Conservation (phyloP, 2,888 invertebrate species). For the Nesidiocoris tenuis region DNA sequence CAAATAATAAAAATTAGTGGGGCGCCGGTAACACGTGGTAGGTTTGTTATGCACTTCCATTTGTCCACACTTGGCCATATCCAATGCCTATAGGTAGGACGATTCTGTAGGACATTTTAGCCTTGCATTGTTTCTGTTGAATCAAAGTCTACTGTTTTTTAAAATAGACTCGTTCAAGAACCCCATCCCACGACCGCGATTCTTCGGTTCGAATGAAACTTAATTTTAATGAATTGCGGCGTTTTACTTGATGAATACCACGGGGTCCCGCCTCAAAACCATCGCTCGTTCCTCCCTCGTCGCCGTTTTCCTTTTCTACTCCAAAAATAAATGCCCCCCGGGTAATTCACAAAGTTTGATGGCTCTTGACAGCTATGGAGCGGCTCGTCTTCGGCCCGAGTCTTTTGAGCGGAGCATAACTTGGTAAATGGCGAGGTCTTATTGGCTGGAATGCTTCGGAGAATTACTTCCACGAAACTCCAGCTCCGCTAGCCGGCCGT, state of each 20-base stretch:
- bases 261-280: not conserved
- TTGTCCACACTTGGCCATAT: too few relatives aligned
- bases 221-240: not conserved
- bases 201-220: too few relatives aligned
- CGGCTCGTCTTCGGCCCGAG: slow-evolving; percentile 9
- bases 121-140: too few relatives aligned
- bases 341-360: slow-evolving; percentile 32
- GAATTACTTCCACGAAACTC: slow-evolving; percentile 11
- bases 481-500: not conserved
- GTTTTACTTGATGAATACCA: not conserved
- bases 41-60: too few relatives aligned
- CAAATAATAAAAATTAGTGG: too few relatives aligned
- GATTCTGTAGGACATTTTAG: too few relatives aligned
- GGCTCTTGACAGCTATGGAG: slow-evolving; percentile 2
- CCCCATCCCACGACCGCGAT: too few relatives aligned
- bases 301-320: not conserved
- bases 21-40: too few relatives aligned
- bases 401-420: slow-evolving; percentile 19
- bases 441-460: slow-evolving; percentile 17
- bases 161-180: too few relatives aligned
- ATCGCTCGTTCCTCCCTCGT: not conserved
- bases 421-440: slow-evolving; percentile 17
- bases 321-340: slow-evolving; percentile 20
- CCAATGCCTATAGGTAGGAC: too few relatives aligned
- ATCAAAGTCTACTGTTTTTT: too few relatives aligned